Evolutionary conservation across 2,888 invertebrate species (phyloP).

Genomic region (Drosophila antonietae): DNA sequence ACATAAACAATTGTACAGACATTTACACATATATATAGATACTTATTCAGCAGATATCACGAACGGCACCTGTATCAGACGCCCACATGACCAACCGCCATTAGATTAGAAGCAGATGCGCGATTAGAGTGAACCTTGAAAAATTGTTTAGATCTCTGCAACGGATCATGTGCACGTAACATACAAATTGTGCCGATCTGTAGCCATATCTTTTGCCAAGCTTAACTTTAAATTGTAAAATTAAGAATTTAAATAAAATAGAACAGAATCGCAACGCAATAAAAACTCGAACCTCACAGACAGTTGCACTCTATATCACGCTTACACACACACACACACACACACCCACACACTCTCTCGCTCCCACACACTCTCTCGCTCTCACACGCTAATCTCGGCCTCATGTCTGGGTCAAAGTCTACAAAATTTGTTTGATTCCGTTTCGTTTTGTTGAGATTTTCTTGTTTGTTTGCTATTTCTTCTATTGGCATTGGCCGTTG

Average conservation of each 20-base stretch:
- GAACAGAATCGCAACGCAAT: conserved; percentile 43
- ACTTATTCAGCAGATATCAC: conserved; percentile 39
- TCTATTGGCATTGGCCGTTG: conserved; percentile 24
- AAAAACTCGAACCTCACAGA: conserved; percentile 33
- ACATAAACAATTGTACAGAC: background rate
- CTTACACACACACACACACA: background rate
- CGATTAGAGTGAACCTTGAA: conserved; percentile 23
- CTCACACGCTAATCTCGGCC: conserved; percentile 61
- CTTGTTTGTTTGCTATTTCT: conserved; percentile 17
- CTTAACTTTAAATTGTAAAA: background rate
- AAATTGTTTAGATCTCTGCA: conserved; percentile 7
- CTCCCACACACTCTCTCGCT: conserved; percentile 17
- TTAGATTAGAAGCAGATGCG: conserved; percentile 32
- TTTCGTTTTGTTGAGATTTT: conserved; percentile 46
- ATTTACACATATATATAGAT: conserved; percentile 15
- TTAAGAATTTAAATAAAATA: conserved; percentile 1
- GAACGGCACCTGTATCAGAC: conserved; percentile 35
- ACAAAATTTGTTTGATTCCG: conserved; percentile 51
- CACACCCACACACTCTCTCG: too few species aligned
- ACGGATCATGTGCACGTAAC: background rate
- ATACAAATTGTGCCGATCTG: conserved; percentile 1
- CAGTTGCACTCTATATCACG: conserved; percentile 46
- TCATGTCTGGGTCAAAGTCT: conserved; percentile 77
- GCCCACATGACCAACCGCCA: conserved; percentile 55
- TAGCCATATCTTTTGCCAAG: conserved; percentile 30